Percentiles rank a stretch among this genome's conserved stretches.
These are phyloP conservation scores for Graphium colonna DNA, from an alignment of 2,888 invertebrate species.

Conservation along the genomic window DNA sequence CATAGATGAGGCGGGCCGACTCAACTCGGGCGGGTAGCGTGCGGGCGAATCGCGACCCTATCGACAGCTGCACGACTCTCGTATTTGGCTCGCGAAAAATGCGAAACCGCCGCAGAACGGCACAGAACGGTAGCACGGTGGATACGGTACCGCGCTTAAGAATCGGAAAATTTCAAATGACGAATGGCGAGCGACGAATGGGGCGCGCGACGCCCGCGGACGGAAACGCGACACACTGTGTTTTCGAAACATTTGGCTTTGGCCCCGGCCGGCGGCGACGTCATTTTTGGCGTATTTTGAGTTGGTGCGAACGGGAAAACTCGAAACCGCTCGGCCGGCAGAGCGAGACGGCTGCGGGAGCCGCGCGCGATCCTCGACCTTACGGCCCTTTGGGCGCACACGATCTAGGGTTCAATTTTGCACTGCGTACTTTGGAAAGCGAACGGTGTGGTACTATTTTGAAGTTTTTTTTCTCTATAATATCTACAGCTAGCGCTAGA, in stretches of 20 bases:
- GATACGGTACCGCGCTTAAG: too few species aligned
- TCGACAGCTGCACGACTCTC: constrained; percentile 59
- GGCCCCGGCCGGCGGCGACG: constrained; percentile 42
- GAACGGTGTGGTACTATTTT: constrained; percentile 74
- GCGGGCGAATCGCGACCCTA: constrained; percentile 55
- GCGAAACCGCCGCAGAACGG: constrained; percentile 75
- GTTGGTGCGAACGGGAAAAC: constrained; percentile 77
- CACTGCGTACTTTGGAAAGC: constrained; percentile 46
- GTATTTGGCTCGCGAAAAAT: constrained; percentile 73
- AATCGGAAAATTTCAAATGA: constrained; percentile 85
- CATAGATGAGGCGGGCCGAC: constrained; percentile 34
- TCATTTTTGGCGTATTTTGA: constrained; percentile 81
- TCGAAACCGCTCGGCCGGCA: constrained; percentile 74
- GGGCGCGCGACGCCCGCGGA: constrained; percentile 64
- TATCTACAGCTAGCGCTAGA: constrained; percentile 58
- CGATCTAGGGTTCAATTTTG: constrained; percentile 55
- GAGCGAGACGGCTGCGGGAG: constrained; percentile 53
- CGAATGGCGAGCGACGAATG: constrained; percentile 73
- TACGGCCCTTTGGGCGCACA: constrained; percentile 47
- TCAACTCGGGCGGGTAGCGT: constrained; percentile 53
- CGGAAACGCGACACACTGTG: constrained; percentile 72
- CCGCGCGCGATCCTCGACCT: constrained; percentile 58
- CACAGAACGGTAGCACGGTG: constrained; percentile 54
- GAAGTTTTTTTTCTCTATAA: constrained; percentile 70
- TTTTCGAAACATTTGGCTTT: too few species aligned